phyloP scores from a whole-genome alignment of 2,797 vertebrate genomes.

The Chaetodon trifasciatus region DNA sequence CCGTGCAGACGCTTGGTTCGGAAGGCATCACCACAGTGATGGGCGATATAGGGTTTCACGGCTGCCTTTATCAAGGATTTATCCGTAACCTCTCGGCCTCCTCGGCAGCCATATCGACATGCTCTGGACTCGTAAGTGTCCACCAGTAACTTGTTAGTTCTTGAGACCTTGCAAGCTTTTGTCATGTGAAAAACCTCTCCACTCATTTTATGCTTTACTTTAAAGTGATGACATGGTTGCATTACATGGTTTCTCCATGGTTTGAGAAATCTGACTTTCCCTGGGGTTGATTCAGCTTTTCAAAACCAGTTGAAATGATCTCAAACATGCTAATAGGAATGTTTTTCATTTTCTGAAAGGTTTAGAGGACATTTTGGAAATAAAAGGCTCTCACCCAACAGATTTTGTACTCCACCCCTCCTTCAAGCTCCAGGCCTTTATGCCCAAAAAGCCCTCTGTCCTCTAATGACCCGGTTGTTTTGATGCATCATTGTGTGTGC shows the following conservation, averaged over 20 bases:
- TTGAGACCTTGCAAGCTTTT: neutral
- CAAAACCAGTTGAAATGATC: slow-evolving; percentile 7
- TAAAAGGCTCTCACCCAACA: neutral
- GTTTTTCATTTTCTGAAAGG: slow-evolving; percentile 24
- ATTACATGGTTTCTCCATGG: slow-evolving; percentile 27
- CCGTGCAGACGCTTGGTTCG: slow-evolving; percentile 89
- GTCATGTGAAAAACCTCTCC: neutral
- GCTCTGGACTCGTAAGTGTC: slow-evolving; percentile 94
- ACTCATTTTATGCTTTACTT: slow-evolving; percentile 6
- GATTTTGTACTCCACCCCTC: slow-evolving; percentile 20
- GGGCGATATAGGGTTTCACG: slow-evolving; percentile 79
- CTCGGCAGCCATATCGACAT: slow-evolving; percentile 93
- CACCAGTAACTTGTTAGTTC: slow-evolving; percentile 22
- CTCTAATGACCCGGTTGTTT: slow-evolving; percentile 29
- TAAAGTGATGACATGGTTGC: slow-evolving; percentile 10
- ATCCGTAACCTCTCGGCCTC: slow-evolving; percentile 92
- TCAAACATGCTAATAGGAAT: slow-evolving; percentile 7
- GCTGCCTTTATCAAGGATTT: slow-evolving; percentile 97
- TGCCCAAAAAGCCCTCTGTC: slow-evolving; percentile 12
- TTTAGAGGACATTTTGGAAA: slow-evolving; percentile 26
- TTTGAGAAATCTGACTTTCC: slow-evolving; percentile 2
- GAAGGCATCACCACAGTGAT: slow-evolving; percentile 85
- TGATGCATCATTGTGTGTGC: slow-evolving; percentile 26
- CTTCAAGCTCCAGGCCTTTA: slow-evolving; percentile 6
- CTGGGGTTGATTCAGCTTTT: slow-evolving; percentile 31